phyloP scores from a whole-genome alignment of 2,888 invertebrate genomes.

The Hyppa rectilinea region DNA sequence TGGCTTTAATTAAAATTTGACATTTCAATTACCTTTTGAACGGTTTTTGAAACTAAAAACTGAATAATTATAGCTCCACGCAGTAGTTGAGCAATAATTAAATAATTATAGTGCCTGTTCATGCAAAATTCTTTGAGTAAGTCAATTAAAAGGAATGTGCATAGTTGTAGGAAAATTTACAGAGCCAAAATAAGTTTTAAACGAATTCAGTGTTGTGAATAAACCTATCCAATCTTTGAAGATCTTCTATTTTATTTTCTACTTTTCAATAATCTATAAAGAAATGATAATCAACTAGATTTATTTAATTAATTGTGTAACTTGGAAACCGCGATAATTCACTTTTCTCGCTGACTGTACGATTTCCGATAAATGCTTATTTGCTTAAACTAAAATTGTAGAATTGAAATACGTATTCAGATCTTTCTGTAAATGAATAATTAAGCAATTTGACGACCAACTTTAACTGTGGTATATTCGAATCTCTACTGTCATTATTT shows the following conservation, averaged over 20 bases:
- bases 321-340: neutral
- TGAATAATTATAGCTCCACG: slow-evolving; percentile 16
- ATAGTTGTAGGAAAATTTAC: neutral
- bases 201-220: neutral
- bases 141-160: neutral
- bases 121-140: slow-evolving; percentile 13
- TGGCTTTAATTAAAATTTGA: slow-evolving; percentile 6
- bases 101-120: slow-evolving; percentile 11
- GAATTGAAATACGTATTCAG: too few relatives aligned
- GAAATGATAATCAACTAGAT: neutral
- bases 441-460: too few relatives aligned
- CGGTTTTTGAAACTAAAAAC: slow-evolving; percentile 7
- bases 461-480: too few relatives aligned
- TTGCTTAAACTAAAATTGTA: neutral
- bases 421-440: too few relatives aligned
- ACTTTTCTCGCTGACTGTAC: neutral
- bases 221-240: neutral
- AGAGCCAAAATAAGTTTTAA: neutral
- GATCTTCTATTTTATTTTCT: neutral
- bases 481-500: too few relatives aligned
- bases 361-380: neutral
- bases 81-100: slow-evolving; percentile 31
- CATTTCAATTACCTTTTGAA: slow-evolving; percentile 4
- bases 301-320: neutral
- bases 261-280: neutral